Percentiles rank a stretch among this genome's conserved stretches.
phyloP scores from a whole-genome alignment of 1,140 invertebrate genomes.

The Nephila pilipes region DNA sequence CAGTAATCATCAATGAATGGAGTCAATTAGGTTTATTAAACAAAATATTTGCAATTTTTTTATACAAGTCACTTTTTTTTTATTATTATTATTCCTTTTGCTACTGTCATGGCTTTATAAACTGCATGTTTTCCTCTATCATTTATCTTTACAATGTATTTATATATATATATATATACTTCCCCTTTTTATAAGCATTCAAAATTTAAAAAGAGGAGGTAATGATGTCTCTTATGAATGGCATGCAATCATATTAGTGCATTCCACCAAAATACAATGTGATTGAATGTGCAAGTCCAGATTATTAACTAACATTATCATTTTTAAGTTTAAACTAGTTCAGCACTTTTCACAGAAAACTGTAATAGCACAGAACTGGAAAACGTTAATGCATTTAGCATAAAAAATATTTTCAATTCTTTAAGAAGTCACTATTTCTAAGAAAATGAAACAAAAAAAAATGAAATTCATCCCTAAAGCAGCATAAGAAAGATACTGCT shows the following conservation, averaged over 20 bases:
- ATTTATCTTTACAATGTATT: neutral
- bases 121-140: neutral
- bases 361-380: neutral
- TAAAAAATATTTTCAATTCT: conserved; percentile 67
- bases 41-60: no score
- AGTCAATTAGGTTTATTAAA: no score
- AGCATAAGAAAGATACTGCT: conserved; percentile 62
- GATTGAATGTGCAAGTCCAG: conserved; percentile 41
- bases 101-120: no score
- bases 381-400: conserved; percentile 38
- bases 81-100: no score
- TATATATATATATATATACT: neutral
- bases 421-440: neutral
- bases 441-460: no score
- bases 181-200: neutral
- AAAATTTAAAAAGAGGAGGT: neutral
- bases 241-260: neutral
- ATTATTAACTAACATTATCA: neutral
- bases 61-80: no score
- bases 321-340: neutral
- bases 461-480: conserved; percentile 18
- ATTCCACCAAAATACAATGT: neutral
- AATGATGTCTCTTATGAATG: neutral
- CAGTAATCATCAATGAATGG: no score
- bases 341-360: conserved; percentile 27